These are phyloP conservation scores for Ramphastos sulfuratus DNA, from an alignment of 2,113 vertebrate species.

Conservation along the genomic window DNA sequence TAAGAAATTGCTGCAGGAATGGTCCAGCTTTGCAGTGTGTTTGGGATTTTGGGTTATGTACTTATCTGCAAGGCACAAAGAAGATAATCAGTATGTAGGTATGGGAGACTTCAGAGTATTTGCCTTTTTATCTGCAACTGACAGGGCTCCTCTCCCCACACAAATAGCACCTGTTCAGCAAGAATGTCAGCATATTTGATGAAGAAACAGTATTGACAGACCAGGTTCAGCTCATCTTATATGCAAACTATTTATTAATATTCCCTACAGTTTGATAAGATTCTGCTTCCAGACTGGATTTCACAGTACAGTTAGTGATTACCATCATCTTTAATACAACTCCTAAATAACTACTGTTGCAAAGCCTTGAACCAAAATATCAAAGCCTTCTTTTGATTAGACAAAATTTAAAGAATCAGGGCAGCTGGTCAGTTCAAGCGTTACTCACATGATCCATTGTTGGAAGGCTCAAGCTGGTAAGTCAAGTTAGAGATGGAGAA, in stretches of 20 bases:
- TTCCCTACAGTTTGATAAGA: neutral
- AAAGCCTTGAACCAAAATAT: neutral
- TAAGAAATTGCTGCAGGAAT: neutral
- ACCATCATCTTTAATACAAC: neutral
- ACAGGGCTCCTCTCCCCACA: neutral
- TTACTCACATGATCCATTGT: constrained; percentile 62
- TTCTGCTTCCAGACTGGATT: neutral
- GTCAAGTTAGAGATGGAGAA: neutral
- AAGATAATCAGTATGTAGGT: neutral
- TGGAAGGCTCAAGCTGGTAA: neutral
- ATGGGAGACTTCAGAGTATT: neutral
- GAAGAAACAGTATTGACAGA: neutral
- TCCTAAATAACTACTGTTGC: neutral
- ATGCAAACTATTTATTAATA: neutral
- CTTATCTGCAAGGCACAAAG: neutral
- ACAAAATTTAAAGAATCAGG: neutral
- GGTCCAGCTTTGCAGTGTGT: neutral
- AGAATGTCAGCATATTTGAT: neutral
- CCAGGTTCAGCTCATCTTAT: neutral
- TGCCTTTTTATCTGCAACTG: neutral
- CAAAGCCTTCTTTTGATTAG: neutral
- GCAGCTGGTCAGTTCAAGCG: neutral
- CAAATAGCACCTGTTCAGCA: neutral
- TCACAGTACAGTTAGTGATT: neutral
- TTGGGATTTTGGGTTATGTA: neutral